Evolutionary conservation across 2,797 vertebrate genomes (phyloP).

Genomic region (Anolis apletophallus): DNA sequence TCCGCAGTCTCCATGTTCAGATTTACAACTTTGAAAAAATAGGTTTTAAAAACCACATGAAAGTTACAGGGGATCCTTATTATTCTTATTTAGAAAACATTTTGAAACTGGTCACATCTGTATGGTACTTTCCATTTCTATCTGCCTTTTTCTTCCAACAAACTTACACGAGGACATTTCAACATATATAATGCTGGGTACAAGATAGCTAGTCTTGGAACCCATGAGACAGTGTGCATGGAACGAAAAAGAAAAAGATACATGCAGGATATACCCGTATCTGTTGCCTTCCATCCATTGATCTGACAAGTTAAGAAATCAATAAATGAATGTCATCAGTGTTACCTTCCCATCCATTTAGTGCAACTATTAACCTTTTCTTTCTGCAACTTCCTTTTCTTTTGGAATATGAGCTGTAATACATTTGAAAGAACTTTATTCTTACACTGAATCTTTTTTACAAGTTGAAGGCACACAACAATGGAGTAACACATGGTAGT

Average conservation of each 20-base stretch:
- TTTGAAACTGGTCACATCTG: not conserved
- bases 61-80: not conserved
- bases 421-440: not conserved
- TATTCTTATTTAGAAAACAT: not conserved
- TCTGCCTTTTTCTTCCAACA: not conserved
- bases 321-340: not conserved
- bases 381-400: not conserved
- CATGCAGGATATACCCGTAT: not conserved
- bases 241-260: not conserved
- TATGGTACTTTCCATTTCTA: not conserved
- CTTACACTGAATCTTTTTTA: not conserved
- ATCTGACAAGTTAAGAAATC: not conserved
- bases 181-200: not conserved
- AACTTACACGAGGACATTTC: not conserved
- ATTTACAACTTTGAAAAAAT: not conserved
- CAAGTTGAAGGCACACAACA: too few relatives aligned
- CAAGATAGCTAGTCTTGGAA: not conserved
- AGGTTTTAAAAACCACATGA: not conserved
- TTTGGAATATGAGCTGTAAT: not conserved
- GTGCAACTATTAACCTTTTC: not conserved
- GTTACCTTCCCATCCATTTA: not conserved
- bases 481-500: too few relatives aligned
- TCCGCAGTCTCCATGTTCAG: not conserved
- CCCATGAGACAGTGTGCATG: too few relatives aligned
- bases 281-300: not conserved